Conservation (phyloP, 2,888 invertebrate genomes). For the Hydrotaea cyrtoneurina region DNA sequence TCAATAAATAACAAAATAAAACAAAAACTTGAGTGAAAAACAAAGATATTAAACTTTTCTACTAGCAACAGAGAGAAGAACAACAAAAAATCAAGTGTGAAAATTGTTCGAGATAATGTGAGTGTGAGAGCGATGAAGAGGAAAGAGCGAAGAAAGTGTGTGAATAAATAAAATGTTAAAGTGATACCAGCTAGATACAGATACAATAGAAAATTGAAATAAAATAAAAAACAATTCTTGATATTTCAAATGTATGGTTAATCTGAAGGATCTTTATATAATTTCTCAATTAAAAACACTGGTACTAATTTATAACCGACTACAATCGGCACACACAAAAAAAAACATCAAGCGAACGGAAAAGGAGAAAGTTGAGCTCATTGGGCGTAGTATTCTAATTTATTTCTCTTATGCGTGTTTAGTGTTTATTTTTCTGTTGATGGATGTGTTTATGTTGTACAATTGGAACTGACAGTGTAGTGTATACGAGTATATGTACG, state of each 20-base stretch:
- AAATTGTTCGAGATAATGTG: constrained; percentile 1
- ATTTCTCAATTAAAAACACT: background rate
- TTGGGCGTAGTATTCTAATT: constrained; percentile 52
- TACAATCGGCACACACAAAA: background rate
- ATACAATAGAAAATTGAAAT: background rate
- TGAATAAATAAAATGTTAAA: background rate
- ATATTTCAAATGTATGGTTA: background rate
- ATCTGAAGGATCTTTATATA: constrained; percentile 13
- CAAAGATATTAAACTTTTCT: constrained; percentile 23
- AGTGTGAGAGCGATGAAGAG: constrained; percentile 2
- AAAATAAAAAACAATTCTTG: background rate
- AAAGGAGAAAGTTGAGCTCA: constrained; percentile 43
- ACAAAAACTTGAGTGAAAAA: constrained; percentile 15
- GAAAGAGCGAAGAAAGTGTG: constrained; percentile 18
- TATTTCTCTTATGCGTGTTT: constrained; percentile 19
- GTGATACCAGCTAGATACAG: constrained; percentile 22
- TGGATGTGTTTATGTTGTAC: constrained; percentile 9
- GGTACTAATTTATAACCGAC: background rate
- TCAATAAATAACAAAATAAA: constrained; percentile 23
- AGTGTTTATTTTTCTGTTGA: constrained; percentile 26
- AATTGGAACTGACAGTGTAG: background rate
- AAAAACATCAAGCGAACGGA: constrained; percentile 6
- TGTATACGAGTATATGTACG: too few species aligned
- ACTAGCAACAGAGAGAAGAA: constrained; percentile 12
- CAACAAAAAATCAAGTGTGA: constrained; percentile 17